Base-by-base conservation (phyloP, 1,140 invertebrate genomes). In the Cyrtorhinus lividipennis region DNA sequence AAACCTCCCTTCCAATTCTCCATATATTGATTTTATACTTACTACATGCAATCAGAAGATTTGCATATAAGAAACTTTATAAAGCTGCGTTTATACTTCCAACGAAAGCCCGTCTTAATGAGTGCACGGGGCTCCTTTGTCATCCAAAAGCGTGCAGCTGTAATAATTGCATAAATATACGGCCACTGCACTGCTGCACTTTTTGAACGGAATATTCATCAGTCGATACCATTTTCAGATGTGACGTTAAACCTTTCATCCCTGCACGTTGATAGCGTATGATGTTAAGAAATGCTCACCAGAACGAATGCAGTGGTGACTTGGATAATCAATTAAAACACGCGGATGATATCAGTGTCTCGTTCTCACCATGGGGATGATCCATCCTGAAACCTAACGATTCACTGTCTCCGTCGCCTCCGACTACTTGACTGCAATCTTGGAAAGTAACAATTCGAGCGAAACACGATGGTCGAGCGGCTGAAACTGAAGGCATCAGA, bases 21-120 rank as follows among this genome's bases (percentile, higher is more conserved):
- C 22, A 56, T 18, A 56, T 56, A 56, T 56, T 56, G 48, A 56
- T 56, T 44, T 44, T 56, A 56, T 56, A 56, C 48, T 18, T 56
- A 56, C 48, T 20, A 56, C 48, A 56, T 56, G 48, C 48, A 56
- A 56, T 23, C 48, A 56, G 15, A 56, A 10, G 20, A 56, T 56
- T 56, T 56, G 48, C 48, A 56, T 56, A 56, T 56, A 56, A 56
- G 48, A 18, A 56, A 56, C 22, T 56, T 56, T 38, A 38, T 38
- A 38, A 38, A 38, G 5, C 30, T 8, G 15, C 30, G 30, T 38
- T 38, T 38, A 5, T 5, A 38, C 30, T 38, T 5, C 30, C 5
- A 38, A 38, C 30, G 30, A 38, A 38, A 8, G 30, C 30, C 5
- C 30, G 5, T 38, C 30, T 38, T 38, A 38, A 38, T 38, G 30